Evolutionary conservation across 2,113 vertebrate species (phyloP).

Genomic region (Pygoscelis antarcticus): DNA sequence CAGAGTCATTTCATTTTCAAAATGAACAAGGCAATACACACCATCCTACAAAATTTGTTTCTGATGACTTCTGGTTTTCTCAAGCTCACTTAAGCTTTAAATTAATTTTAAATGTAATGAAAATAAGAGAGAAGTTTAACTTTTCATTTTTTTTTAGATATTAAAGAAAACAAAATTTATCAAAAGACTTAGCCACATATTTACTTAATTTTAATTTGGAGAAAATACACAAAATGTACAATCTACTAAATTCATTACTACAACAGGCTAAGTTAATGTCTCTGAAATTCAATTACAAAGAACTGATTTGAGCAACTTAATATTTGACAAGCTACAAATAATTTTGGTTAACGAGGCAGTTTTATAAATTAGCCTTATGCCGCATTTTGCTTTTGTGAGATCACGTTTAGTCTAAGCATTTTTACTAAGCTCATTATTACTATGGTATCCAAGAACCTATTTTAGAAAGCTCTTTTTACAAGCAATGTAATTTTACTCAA

Average conservation of each 20-base stretch:
- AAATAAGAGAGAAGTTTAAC: not conserved
- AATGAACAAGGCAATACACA: not conserved
- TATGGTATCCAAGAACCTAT: not conserved
- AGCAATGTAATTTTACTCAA: not conserved
- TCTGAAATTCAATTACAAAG: conserved; percentile 37
- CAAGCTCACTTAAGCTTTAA: not conserved
- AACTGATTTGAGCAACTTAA: not conserved
- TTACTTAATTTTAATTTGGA: conserved; percentile 8
- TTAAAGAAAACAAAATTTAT: not conserved
- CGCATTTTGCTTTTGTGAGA: not conserved
- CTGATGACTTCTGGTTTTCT: not conserved
- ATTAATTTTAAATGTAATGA: not conserved
- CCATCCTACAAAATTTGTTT: not conserved
- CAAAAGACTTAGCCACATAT: not conserved
- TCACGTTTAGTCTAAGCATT: not conserved
- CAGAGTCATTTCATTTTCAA: not conserved
- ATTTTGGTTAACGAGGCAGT: not conserved
- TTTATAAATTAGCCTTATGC: not conserved
- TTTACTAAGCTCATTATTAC: conserved; percentile 11
- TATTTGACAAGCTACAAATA: conserved; percentile 33
- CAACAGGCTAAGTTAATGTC: not conserved
- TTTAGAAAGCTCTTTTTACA: not conserved
- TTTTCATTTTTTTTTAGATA: not conserved
- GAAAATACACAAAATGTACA: not conserved
- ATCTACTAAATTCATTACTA: not conserved